phyloP scores from a whole-genome alignment of 1,140 invertebrate genomes.

The Drosophila nigrodunni region DNA sequence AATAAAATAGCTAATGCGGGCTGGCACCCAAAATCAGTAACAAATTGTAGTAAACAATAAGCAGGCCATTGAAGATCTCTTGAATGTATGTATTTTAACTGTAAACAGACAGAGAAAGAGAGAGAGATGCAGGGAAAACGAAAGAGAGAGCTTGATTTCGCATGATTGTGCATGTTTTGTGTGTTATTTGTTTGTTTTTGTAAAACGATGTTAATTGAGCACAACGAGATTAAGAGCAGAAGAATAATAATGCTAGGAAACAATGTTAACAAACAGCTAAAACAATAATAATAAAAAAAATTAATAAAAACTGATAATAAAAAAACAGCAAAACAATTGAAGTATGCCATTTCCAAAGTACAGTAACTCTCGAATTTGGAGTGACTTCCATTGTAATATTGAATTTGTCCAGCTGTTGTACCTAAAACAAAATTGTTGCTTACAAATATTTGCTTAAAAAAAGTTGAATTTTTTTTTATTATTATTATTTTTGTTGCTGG shows the following conservation, averaged over 20 bases:
- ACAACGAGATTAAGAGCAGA: conserved; percentile 36
- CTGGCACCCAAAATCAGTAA: conserved; percentile 10
- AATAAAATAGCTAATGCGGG: conserved; percentile 20
- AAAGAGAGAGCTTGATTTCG: neutral
- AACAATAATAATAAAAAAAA: conserved; percentile 28
- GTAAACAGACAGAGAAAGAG: neutral
- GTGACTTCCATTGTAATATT: neutral
- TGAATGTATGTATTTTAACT: neutral
- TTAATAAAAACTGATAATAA: conserved; percentile 3
- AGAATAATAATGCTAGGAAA: conserved; percentile 22
- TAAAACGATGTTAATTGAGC: conserved; percentile 37
- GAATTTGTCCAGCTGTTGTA: conserved; percentile 4
- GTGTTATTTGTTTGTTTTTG: conserved; percentile 19
- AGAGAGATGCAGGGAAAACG: too few relatives aligned
- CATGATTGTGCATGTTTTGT: conserved; percentile 6
- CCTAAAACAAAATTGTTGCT: neutral
- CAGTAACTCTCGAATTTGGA: neutral
- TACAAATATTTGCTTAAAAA: conserved; percentile 1
- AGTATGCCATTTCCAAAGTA: conserved; percentile 29
- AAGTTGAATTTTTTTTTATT: conserved; percentile 1
- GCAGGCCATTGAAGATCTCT: conserved; percentile 18
- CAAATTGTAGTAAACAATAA: too few relatives aligned
- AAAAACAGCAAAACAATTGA: conserved; percentile 5
- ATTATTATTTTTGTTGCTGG: neutral
- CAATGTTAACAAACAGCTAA: conserved; percentile 39